A percentile compares a stretch with the other conserved stretches of the same genome.
These are phyloP conservation scores for Mycalesis mineus DNA, from an alignment of 2,888 invertebrate species.

Conservation along the genomic window DNA sequence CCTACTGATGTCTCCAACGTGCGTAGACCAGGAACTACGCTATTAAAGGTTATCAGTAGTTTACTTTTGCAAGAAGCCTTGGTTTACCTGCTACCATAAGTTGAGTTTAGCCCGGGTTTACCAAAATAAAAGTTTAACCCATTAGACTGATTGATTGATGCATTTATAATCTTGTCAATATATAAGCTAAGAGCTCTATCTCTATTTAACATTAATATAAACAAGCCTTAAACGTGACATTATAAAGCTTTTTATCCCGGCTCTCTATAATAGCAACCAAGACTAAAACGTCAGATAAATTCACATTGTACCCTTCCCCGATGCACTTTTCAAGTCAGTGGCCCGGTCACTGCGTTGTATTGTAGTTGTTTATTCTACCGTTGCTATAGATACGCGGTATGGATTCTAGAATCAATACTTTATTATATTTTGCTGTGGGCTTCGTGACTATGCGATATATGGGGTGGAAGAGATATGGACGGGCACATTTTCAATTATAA, in stretches of 20 bases:
- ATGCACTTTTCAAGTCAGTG: slow-evolving; percentile 16
- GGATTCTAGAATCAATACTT: slow-evolving; percentile 2
- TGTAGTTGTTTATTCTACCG: slow-evolving; percentile 16
- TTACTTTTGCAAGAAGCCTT: no score
- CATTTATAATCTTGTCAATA: no score
- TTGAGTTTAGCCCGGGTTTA: no score
- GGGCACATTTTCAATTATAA: neutral
- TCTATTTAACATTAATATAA: neutral
- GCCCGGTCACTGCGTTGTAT: slow-evolving; percentile 4
- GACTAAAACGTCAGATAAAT: neutral
- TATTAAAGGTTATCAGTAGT: no score
- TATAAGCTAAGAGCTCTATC: no score
- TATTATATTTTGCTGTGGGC: neutral
- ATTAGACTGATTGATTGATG: no score
- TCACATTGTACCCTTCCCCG: neutral
- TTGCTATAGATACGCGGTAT: slow-evolving; percentile 17
- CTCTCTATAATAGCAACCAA: neutral
- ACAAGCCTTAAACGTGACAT: neutral
- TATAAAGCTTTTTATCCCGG: neutral
- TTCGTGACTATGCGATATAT: slow-evolving; percentile 1
- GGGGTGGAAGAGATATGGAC: slow-evolving; percentile 6
- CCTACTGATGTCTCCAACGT: no score
- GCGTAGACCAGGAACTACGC: no score
- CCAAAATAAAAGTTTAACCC: no score
- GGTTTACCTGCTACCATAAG: no score